Evolutionary conservation across 2,113 vertebrate genomes (phyloP), one percentile per base, ranked within the genome.

Genomic region (Lophius piscatorius): DNA sequence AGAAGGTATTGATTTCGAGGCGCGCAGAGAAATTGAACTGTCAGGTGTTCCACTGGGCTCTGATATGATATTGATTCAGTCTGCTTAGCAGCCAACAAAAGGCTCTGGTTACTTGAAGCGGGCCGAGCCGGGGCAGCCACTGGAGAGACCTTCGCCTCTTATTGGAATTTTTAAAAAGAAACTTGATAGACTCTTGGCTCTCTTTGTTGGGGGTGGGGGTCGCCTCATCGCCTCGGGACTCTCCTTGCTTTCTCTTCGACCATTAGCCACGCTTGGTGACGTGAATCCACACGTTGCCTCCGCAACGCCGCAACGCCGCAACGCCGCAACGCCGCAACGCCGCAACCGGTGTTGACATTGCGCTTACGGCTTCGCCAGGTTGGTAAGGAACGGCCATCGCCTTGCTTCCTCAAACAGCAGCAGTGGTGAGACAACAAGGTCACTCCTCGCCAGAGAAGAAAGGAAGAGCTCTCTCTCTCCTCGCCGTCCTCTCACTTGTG

Each of bases 21-120:
- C 82, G 77, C 49, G 75, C 79, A 84, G 89, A 90, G 84, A 93
- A 93, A 94, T 94, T 92, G 92, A 95, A 92, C 84, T 93, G 89
- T 91, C 86, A 92, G 89, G 81, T 91, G 89, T 91, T 90, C 74
- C 78, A 63, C 57, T 82, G 76, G 81, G 80, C 74, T 66, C 89
- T 94, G 88, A 91, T 93, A 91, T 93, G 88, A 80, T 94, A 93
- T 93, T 79, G 93, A 94, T 95, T 81, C 70, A 41, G 52, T 18
- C 68, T 74, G 75, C 81, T 82, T 82, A 78, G 76, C 41, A 57
- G 70, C 71, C 70, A 82, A 80, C 57, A 80, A 74, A 87, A n/a
- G 66, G 82, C 59, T 79, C 83, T 76, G 69, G 73, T 84, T 89
- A 80, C 76, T 59, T 76, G 74, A 67, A 78, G 45, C 74, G 22